phyloP scores from a whole-genome alignment of 2,797 vertebrate species.

The Amblyraja radiata region DNA sequence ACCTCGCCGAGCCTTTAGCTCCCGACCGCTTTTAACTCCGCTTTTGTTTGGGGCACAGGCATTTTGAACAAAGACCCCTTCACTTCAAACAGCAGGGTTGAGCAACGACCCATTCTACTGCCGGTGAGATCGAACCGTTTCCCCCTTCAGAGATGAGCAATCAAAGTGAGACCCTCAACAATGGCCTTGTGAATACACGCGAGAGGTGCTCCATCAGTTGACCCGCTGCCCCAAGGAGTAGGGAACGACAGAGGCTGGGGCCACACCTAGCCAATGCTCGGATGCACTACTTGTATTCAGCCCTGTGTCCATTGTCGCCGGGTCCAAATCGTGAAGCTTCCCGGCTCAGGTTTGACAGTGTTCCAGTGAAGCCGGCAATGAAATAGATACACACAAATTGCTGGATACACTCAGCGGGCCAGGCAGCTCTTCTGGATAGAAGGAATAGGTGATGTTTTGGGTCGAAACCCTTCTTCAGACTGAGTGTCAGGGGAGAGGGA shows the following conservation, averaged over 20 bases:
- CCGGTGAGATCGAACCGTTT: neutral
- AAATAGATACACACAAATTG: neutral
- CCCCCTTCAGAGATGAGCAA: neutral
- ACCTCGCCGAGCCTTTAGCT: neutral
- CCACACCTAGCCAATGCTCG: neutral
- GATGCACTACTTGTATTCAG: neutral
- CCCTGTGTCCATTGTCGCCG: neutral
- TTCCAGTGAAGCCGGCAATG: neutral
- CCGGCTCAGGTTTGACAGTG: neutral
- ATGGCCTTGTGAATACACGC: neutral
- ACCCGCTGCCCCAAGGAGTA: neutral
- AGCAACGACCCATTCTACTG: neutral
- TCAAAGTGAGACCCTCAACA: neutral
- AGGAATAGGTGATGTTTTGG: too few species aligned
- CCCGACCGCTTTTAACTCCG: neutral
- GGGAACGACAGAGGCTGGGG: neutral
- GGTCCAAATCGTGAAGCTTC: neutral
- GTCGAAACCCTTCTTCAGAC: too few species aligned
- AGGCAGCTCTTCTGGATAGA: too few species aligned
- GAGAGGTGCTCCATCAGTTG: neutral
- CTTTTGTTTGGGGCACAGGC: neutral
- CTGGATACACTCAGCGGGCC: too few species aligned
- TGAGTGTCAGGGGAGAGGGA: too few species aligned
- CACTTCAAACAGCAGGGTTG: constrained; percentile 20
- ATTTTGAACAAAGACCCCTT: constrained; percentile 9